phyloP scores from a whole-genome alignment of 2,888 invertebrate species.

The Epsilonema sp. region DNA sequence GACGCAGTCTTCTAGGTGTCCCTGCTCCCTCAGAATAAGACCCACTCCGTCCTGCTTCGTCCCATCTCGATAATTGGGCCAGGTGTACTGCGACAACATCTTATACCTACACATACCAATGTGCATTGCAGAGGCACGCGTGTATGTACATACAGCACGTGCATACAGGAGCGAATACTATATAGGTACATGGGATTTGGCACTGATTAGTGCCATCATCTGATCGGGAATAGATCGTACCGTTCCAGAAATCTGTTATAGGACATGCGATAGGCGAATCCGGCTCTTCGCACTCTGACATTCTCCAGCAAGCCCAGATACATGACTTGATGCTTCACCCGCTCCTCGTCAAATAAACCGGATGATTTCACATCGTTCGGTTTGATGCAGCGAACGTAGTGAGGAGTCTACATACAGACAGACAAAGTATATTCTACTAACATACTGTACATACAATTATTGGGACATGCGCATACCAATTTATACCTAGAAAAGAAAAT shows the following conservation, averaged over 20 bases:
- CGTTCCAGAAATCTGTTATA: slow-evolving; percentile 76
- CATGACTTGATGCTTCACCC: slow-evolving; percentile 41
- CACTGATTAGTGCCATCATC: too few relatives aligned
- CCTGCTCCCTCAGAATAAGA: slow-evolving; percentile 58
- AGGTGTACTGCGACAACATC: slow-evolving; percentile 81
- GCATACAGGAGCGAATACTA: too few relatives aligned
- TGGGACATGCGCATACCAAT: too few relatives aligned
- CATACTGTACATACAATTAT: too few relatives aligned
- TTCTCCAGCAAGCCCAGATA: slow-evolving; percentile 86
- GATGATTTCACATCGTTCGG: slow-evolving; percentile 85
- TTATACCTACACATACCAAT: slow-evolving; percentile 52
- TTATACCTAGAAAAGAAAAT: too few relatives aligned
- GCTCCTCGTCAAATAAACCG: slow-evolving; percentile 58
- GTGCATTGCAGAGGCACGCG: too few relatives aligned
- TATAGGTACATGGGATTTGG: too few relatives aligned
- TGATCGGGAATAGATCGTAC: too few relatives aligned
- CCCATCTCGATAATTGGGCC: slow-evolving; percentile 76
- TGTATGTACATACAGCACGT: too few relatives aligned
- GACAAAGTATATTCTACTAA: too few relatives aligned
- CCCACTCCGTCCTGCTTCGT: slow-evolving; percentile 59
- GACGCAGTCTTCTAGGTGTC: slow-evolving; percentile 59
- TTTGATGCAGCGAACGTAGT: slow-evolving; percentile 89
- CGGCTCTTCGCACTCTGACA: slow-evolving; percentile 79
- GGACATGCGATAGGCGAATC: slow-evolving; percentile 82
- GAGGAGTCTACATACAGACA: slow-evolving; percentile 30